Percentiles rank a stretch among this genome's conserved stretches.
phyloP scores from a whole-genome alignment of 1,140 invertebrate species.

The Drosophila burlai region DNA sequence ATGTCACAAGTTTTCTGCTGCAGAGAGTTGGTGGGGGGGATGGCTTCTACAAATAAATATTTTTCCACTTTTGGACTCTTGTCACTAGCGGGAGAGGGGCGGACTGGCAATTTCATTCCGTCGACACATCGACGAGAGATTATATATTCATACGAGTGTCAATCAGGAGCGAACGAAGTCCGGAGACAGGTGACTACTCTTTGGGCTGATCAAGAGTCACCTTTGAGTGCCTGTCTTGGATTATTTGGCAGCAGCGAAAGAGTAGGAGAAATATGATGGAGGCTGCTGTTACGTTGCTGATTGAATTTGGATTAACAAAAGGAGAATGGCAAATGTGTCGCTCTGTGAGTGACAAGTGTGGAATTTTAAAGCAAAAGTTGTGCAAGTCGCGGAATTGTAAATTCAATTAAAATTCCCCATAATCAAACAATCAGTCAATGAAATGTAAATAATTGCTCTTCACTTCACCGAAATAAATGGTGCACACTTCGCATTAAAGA shows the following conservation, averaged over 20 bases:
- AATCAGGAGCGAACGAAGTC: constrained; percentile 37
- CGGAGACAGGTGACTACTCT: constrained; percentile 34
- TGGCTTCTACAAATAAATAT: constrained; percentile 47
- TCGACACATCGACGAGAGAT: constrained; percentile 35
- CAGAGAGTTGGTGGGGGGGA: constrained; percentile 1
- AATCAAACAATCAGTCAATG: constrained; percentile 13
- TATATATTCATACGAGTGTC: constrained; percentile 70
- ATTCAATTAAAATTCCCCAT: constrained; percentile 18
- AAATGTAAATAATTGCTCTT: constrained; percentile 34
- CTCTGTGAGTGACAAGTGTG: constrained; percentile 5
- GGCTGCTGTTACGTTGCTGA: constrained; percentile 12
- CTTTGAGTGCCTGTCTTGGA: constrained; percentile 37
- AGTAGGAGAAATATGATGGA: constrained; percentile 7
- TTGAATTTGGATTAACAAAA: constrained; percentile 45
- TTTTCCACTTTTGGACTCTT: constrained; percentile 38
- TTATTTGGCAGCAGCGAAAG: constrained; percentile 27
- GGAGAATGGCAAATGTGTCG: constrained; percentile 18
- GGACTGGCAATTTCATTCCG: constrained; percentile 47
- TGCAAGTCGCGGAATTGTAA: background rate
- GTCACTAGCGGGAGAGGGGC: background rate
- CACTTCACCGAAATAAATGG: constrained; percentile 14
- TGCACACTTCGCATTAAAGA: constrained; percentile 20
- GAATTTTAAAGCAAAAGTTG: constrained; percentile 1
- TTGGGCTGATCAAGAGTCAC: constrained; percentile 16
- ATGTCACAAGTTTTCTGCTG: constrained; percentile 45